These are phyloP conservation scores for Hyppa rectilinea DNA, from an alignment of 2,888 invertebrate genomes.

Conservation along the genomic window DNA sequence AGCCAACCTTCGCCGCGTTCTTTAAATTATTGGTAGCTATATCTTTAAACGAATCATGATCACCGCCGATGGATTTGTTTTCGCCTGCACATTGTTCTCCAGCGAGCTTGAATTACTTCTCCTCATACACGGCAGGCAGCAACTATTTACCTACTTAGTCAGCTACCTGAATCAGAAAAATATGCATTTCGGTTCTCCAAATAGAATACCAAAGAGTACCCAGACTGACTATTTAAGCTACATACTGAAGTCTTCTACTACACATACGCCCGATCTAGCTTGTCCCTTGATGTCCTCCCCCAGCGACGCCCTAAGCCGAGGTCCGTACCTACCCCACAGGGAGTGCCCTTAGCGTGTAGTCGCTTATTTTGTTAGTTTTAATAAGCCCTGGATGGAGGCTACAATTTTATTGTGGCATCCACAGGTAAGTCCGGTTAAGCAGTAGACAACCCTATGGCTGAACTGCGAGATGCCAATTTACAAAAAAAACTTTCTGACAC, in stretches of 20 bases:
- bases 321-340: no score
- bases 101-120: background rate
- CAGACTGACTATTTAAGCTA: background rate
- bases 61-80: background rate
- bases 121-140: background rate
- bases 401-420: no score
- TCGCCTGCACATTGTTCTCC: no score
- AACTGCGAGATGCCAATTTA: no score
- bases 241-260: background rate
- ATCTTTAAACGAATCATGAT: background rate
- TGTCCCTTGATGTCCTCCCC: no score
- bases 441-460: no score
- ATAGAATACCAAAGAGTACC: background rate
- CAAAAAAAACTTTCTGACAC: background rate
- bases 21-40: background rate
- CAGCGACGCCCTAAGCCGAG: no score
- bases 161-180: background rate
- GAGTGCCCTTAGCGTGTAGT: no score
- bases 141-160: background rate
- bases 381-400: no score
- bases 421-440: no score
- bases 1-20: background rate
- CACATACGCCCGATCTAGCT: no score
- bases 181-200: background rate
- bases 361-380: no score